A percentile compares a stretch with the other conserved stretches of the same genome.
Evolutionary conservation across 2,113 vertebrate genomes (phyloP).

Genomic region (Lepisosteus osseus): DNA sequence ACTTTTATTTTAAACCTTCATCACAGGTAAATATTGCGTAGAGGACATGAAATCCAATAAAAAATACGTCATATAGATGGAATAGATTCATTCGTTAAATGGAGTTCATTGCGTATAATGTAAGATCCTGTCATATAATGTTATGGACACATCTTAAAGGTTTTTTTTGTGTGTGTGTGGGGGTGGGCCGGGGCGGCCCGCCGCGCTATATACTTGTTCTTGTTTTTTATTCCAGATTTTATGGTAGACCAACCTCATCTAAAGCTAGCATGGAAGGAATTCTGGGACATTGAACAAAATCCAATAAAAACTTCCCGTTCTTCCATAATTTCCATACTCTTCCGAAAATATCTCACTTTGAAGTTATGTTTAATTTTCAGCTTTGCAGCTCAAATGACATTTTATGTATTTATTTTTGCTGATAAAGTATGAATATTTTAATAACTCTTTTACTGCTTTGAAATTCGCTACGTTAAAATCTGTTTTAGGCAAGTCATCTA

Average conservation of each 20-base stretch:
- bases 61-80: conserved; percentile 14
- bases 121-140: too few species aligned
- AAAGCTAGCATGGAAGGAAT: conserved; percentile 2
- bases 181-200: too few species aligned
- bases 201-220: too few species aligned
- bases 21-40: conserved; percentile 21
- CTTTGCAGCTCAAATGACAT: conserved; percentile 10
- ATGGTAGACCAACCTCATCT: neutral
- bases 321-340: conserved; percentile 21
- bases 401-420: too few species aligned
- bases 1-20: conserved; percentile 14
- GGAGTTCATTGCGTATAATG: too few species aligned
- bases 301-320: conserved; percentile 27
- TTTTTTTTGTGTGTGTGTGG: too few species aligned
- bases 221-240: too few species aligned
- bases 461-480: too few species aligned
- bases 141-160: too few species aligned
- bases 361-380: neutral
- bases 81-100: conserved; percentile 1
- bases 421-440: too few species aligned
- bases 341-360: conserved; percentile 16
- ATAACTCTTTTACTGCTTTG: too few species aligned
- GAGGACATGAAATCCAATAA: conserved; percentile 22
- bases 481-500: too few species aligned
- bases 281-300: conserved; percentile 14